Conservation (phyloP, 2,797 vertebrate species). For the Sebastes kiyomatsui region DNA sequence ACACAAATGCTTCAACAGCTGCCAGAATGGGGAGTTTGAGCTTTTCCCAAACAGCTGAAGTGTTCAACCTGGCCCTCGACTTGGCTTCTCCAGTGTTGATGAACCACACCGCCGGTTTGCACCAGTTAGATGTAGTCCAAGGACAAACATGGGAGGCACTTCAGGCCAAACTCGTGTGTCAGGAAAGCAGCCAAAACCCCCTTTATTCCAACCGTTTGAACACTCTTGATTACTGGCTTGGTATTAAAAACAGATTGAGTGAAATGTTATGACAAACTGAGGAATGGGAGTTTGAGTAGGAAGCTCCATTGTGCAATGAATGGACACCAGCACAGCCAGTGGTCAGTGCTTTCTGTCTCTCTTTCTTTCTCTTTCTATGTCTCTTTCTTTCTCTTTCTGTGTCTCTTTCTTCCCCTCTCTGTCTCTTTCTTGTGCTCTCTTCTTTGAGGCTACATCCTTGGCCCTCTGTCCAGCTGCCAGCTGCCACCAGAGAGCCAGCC, state of each 20-base stretch:
- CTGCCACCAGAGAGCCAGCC: constrained; percentile 62
- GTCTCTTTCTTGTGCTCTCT: constrained; percentile 11
- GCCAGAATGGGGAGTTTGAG: constrained; percentile 32
- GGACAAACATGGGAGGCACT: constrained; percentile 56
- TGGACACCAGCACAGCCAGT: neutral
- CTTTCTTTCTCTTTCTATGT: neutral
- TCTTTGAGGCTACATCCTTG: constrained; percentile 39
- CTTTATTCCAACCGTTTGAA: neutral
- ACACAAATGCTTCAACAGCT: constrained; percentile 19
- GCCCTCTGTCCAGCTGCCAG: constrained; percentile 73
- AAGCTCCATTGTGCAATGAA: neutral
- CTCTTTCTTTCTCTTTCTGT: neutral
- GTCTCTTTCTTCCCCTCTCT: neutral
- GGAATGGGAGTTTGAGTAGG: constrained; percentile 14
- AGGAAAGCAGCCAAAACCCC: constrained; percentile 40
- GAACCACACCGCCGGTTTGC: constrained; percentile 19
- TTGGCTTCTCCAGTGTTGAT: constrained; percentile 33
- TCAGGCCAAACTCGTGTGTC: constrained; percentile 44
- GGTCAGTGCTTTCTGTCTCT: neutral
- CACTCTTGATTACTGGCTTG: constrained; percentile 7
- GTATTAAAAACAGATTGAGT: constrained; percentile 20
- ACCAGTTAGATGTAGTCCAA: constrained; percentile 57
- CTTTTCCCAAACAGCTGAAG: constrained; percentile 49
- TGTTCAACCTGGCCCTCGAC: constrained; percentile 39
- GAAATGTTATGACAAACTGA: constrained; percentile 47